A percentile compares a stretch with the other conserved stretches of the same genome.
phyloP scores from a whole-genome alignment of 2,888 invertebrate species.

The Leptinotarsa tumamoca region DNA sequence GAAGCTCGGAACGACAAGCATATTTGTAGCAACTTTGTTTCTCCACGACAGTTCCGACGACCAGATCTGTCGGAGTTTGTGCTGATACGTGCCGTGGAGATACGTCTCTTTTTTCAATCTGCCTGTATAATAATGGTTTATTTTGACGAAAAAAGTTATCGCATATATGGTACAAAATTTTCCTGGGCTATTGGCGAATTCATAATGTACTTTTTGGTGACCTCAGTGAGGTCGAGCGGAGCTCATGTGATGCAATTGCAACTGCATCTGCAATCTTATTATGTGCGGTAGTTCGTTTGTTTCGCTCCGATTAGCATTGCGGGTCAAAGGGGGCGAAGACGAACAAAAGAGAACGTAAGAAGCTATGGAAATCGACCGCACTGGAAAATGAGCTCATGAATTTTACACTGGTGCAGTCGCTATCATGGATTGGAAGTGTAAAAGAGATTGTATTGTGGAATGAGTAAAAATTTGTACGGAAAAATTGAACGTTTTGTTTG shows the following conservation, averaged over 20 bases:
- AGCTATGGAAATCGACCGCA: neutral
- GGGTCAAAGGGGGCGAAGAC: constrained; percentile 19
- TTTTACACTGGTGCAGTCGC: neutral
- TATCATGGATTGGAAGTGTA: no score
- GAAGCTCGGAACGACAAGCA: no score
- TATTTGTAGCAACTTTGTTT: no score
- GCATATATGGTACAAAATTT: neutral
- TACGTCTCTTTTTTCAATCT: no score
- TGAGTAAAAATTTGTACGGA: no score
- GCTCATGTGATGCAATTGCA: constrained; percentile 29
- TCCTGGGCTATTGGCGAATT: neutral
- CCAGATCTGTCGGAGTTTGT: no score
- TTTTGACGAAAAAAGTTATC: neutral
- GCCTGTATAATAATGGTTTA: no score
- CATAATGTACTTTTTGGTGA: constrained; percentile 23
- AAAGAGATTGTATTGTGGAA: no score
- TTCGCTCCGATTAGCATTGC: constrained; percentile 28
- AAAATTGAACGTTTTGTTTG: no score
- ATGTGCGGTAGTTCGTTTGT: constrained; percentile 32
- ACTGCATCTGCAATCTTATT: constrained; percentile 20
- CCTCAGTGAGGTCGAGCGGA: constrained; percentile 27
- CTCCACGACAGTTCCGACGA: no score
- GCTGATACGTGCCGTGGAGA: no score
- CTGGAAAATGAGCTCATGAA: neutral
- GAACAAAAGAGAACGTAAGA: neutral